These are phyloP conservation scores for Drosophila kambysellisi DNA, from an alignment of 2,888 invertebrate species.

Conservation along the genomic window DNA sequence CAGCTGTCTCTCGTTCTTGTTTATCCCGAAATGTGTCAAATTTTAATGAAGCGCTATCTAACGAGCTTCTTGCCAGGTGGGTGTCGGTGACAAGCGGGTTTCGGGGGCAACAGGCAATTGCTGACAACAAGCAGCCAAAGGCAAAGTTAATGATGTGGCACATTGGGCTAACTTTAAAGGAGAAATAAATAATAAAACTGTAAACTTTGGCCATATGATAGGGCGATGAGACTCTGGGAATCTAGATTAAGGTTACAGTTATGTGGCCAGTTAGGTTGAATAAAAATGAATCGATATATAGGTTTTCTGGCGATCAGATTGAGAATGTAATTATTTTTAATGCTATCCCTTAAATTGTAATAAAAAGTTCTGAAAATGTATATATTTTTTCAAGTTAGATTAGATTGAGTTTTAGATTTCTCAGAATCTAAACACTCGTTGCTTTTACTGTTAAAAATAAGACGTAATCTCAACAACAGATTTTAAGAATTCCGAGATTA, in stretches of 20 bases:
- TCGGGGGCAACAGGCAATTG: background rate
- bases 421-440: background rate
- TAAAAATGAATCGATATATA: background rate
- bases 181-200: constrained; percentile 7
- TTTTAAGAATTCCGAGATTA: background rate
- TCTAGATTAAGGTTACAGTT: constrained; percentile 3
- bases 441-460: background rate
- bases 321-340: background rate
- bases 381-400: background rate
- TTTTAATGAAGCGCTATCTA: constrained; percentile 74
- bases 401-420: background rate
- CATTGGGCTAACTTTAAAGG: background rate
- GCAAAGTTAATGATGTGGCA: constrained; percentile 50
- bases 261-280: background rate
- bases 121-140: constrained; percentile 29
- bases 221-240: background rate
- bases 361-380: background rate
- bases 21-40: constrained; percentile 67
- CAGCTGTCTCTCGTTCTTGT: constrained; percentile 15
- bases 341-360: no score
- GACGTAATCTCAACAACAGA: background rate
- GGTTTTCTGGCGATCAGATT: background rate
- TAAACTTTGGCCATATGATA: constrained; percentile 14
- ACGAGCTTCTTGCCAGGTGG: constrained; percentile 60
- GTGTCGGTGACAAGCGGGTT: background rate